Evolutionary conservation across 1,140 invertebrate genomes (phyloP), one percentile per base, ranked within the genome.

Genomic region (Drosophila tani): DNA sequence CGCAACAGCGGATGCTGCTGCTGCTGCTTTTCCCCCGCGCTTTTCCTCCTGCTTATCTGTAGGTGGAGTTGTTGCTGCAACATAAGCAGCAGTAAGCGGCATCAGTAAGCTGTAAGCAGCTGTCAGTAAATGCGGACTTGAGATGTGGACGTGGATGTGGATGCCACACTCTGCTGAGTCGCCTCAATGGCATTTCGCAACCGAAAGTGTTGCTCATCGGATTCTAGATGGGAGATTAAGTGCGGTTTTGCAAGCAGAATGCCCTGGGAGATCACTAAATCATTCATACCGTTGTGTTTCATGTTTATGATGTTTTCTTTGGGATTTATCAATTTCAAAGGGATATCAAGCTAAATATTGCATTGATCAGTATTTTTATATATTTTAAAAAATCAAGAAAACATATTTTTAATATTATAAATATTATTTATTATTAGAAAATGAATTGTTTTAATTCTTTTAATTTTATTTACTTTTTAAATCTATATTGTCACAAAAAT

Each of bases 1-100:
- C 29, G 69, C 27, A 73, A 78, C 68, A 85, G 49, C 82, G 82
- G 74, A 81, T 81, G 82, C 74, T 51, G 64, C 64, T 50, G 58
- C 24, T 68, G 45, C 27, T 29, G 27, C 27, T 21, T 51, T 56
- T 40, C 19, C 46, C 60, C 32, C 47, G 12, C 55, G 2, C 15
- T 21, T n/a, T 15, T 9, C 29, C n/a, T n/a, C 19, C 29, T 19
- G 27, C 67, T 32, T 12, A 53, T 27, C 67, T 73, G 75, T 75
- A 60, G 74, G 43, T 77, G 74, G 49, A 56, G 74, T 58, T 76
- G 63, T 55, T 45, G 63, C 63, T 55, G 63, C 55, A 59, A 56
- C 53, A 56, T 56, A 56, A 56, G 53, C 29, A 38, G 45, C 59
- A 62, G 41, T 45, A 57, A 57, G 41, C 64, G 41, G 56, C 67